A percentile compares a stretch with the other conserved stretches of the same genome.
These are phyloP conservation scores for Pyrgilauda ruficollis DNA, from an alignment of 2,113 vertebrate genomes.

Conservation along the genomic window DNA sequence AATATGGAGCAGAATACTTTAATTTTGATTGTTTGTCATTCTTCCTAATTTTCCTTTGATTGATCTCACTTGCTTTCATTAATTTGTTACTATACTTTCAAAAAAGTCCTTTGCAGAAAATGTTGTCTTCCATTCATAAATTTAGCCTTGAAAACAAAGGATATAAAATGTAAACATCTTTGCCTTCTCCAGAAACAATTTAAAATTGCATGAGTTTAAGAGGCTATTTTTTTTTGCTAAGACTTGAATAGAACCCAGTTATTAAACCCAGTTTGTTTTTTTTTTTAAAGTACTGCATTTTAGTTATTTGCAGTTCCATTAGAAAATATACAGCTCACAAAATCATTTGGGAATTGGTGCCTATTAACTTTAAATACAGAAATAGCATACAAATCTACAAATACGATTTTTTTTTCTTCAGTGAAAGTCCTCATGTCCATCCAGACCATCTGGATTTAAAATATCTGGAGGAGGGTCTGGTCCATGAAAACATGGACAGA, in stretches of 20 bases:
- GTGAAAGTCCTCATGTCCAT: background rate
- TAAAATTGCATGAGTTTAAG: background rate
- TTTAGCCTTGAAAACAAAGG: background rate
- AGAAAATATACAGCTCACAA: background rate
- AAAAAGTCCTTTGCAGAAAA: background rate
- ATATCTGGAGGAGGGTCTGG: background rate
- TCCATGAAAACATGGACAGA: background rate
- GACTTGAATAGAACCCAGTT: background rate
- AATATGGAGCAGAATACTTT: background rate
- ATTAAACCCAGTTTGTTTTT: background rate
- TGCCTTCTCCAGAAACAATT: background rate
- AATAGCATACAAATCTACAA: background rate
- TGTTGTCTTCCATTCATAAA: background rate
- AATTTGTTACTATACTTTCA: background rate
- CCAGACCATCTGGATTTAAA: background rate
- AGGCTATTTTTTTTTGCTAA: background rate
- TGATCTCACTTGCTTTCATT: background rate
- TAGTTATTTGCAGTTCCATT: background rate
- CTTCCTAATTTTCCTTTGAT: background rate
- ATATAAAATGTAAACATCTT: background rate
- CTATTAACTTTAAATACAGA: background rate
- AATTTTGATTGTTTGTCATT: background rate
- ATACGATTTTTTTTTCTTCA: background rate
- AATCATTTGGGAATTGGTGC: background rate
- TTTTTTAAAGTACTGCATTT: background rate